Evolutionary conservation across 2,888 invertebrate species (phyloP).

Genomic region (Onthophagus sagittarius): DNA sequence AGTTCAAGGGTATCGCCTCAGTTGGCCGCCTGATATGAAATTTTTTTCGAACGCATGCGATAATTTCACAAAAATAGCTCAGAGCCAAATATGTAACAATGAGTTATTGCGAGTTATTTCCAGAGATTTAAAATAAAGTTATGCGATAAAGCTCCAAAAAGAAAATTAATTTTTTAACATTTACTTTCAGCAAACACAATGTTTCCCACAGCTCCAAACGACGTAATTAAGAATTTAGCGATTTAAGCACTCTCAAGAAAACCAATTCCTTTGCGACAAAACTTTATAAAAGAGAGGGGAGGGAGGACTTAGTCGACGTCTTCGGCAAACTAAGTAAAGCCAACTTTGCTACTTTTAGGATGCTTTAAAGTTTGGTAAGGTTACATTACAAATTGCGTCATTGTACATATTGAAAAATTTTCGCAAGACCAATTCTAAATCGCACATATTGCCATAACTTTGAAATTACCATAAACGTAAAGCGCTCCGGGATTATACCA

Average conservation of each 20-base stretch:
- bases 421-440: too few species aligned
- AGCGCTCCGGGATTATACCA: background rate
- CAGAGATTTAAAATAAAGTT: background rate
- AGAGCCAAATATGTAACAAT: background rate
- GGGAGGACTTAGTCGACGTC: background rate
- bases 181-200: too few species aligned
- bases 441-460: too few species aligned
- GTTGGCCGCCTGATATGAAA: background rate
- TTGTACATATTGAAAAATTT: too few species aligned
- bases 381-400: background rate
- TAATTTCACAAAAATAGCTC: background rate
- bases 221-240: background rate
- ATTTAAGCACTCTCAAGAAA: background rate
- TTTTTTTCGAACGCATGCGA: background rate
- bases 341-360: background rate
- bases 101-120: background rate
- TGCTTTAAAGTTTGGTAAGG: background rate
- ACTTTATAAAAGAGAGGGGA: background rate
- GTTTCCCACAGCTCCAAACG: background rate
- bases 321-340: background rate
- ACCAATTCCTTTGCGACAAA: background rate
- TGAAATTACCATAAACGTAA: too few species aligned
- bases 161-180: too few species aligned
- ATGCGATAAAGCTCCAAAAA: background rate
- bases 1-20: background rate